Evolutionary conservation across 2,113 vertebrate genomes (phyloP).

Genomic region (Cyprinodon variegatus): DNA sequence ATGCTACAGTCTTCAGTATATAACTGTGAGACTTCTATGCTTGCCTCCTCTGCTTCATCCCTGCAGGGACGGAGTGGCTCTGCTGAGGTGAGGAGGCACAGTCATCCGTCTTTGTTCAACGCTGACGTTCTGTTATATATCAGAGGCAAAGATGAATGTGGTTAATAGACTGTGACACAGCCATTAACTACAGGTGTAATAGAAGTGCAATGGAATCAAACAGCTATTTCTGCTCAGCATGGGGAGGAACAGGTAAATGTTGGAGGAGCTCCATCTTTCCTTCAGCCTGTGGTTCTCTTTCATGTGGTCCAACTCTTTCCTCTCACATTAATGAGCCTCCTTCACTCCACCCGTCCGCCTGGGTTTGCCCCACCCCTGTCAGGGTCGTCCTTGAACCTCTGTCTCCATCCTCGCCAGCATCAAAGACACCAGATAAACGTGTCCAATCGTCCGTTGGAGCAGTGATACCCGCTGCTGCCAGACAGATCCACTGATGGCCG

Average conservation of each 20-base stretch:
- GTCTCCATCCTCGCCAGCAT: conserved; percentile 53
- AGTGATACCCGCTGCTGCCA: conserved; percentile 35
- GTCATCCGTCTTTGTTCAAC: conserved; percentile 81
- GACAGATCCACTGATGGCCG: conserved; percentile 64
- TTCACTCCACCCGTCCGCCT: neutral
- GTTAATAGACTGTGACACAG: conserved; percentile 85
- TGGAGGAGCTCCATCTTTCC: conserved; percentile 30
- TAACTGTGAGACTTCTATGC: neutral
- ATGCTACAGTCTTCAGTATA: conserved; percentile 16
- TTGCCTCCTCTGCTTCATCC: conserved; percentile 17
- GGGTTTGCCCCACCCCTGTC: neutral
- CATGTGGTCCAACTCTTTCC: conserved; percentile 2
- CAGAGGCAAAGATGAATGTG: conserved; percentile 81
- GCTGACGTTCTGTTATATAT: conserved; percentile 79
- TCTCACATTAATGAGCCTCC: neutral
- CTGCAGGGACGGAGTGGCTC: conserved; percentile 53
- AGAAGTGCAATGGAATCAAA: conserved; percentile 83
- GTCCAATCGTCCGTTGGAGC: conserved; percentile 63
- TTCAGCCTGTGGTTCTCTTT: conserved; percentile 22
- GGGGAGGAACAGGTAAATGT: conserved; percentile 70
- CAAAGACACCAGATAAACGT: conserved; percentile 68
- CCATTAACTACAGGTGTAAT: conserved; percentile 85
- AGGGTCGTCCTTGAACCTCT: conserved; percentile 70
- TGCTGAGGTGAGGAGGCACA: conserved; percentile 58
- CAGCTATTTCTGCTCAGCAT: conserved; percentile 69